Conservation (phyloP, 1,140 invertebrate genomes). For the Periplaneta americana region DNA sequence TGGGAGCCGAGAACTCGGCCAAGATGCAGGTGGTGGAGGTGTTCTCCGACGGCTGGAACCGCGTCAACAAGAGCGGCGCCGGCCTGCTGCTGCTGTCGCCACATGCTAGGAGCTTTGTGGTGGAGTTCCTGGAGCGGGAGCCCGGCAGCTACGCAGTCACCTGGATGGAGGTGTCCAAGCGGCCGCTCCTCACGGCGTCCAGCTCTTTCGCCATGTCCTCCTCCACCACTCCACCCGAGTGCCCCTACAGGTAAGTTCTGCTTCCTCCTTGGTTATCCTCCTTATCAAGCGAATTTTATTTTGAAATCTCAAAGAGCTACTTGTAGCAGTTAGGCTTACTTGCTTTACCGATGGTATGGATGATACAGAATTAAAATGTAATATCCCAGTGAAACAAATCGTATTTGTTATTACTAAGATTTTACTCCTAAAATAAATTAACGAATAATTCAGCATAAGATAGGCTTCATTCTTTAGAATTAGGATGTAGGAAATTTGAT, state of each 20-base stretch:
- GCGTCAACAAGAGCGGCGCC: slow-evolving; percentile 23
- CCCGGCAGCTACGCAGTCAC: slow-evolving; percentile 63
- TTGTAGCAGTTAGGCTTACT: too few relatives aligned
- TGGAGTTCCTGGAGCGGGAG: slow-evolving; percentile 64
- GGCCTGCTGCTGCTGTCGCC: slow-evolving; percentile 41
- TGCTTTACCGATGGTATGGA: too few relatives aligned
- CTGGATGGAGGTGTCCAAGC: slow-evolving; percentile 74
- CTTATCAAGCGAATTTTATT: too few relatives aligned
- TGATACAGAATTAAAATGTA: too few relatives aligned
- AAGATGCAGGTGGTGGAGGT: slow-evolving; percentile 50
- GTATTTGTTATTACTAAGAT: too few relatives aligned
- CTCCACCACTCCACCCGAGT: slow-evolving; percentile 44
- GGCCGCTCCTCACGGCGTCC: slow-evolving; percentile 47
- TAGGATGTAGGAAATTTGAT: too few relatives aligned
- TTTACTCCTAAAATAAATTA: too few relatives aligned
- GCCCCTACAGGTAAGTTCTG: slow-evolving; percentile 56
- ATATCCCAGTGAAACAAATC: too few relatives aligned
- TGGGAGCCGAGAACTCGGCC: slow-evolving; percentile 23
- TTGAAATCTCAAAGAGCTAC: too few relatives aligned
- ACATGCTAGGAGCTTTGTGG: slow-evolving; percentile 59
- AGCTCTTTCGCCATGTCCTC: slow-evolving; percentile 48
- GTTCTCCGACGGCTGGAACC: slow-evolving; percentile 70
- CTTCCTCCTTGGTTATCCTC: slow-evolving; percentile 22
- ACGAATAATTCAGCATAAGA: too few relatives aligned
- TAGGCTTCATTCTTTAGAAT: too few relatives aligned